A percentile compares a stretch with the other conserved stretches of the same genome.
Conservation (phyloP, 1,140 invertebrate species). For the Trichomalopsis sarcophagae region DNA sequence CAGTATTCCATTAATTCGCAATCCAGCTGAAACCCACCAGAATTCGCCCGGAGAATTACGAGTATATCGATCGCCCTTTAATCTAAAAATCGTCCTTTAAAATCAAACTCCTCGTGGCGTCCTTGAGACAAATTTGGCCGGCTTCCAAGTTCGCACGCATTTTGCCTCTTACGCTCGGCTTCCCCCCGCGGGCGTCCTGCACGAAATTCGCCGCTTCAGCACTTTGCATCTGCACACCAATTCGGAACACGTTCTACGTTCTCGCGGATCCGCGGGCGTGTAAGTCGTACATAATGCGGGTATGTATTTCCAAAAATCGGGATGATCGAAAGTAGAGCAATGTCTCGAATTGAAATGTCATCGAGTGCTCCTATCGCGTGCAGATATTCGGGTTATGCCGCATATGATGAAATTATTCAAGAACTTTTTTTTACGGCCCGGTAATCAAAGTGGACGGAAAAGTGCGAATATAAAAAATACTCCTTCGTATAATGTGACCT, state of each 20-base stretch:
- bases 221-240: not conserved
- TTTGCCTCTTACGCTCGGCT: no score
- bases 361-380: no score
- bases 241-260: slow-evolving; percentile 16
- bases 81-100: not conserved
- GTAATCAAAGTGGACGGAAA: no score
- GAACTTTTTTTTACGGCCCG: no score
- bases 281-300: not conserved
- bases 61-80: not conserved
- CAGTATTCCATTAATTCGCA: no score
- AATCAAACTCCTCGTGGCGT: not conserved
- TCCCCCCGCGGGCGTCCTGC: not conserved
- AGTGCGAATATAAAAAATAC: no score
- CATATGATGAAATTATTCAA: not conserved
- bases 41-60: not conserved
- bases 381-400: not conserved
- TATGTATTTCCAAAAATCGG: not conserved
- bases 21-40: no score
- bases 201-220: not conserved
- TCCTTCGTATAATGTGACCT: no score
- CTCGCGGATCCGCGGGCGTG: not conserved
- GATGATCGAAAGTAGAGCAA: not conserved
- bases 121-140: not conserved
- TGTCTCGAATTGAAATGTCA: not conserved
- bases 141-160: not conserved